Evolutionary conservation across 1,140 invertebrate genomes (phyloP), one percentile per base, ranked within the genome.

Genomic region (Zelostemma sp.): DNA sequence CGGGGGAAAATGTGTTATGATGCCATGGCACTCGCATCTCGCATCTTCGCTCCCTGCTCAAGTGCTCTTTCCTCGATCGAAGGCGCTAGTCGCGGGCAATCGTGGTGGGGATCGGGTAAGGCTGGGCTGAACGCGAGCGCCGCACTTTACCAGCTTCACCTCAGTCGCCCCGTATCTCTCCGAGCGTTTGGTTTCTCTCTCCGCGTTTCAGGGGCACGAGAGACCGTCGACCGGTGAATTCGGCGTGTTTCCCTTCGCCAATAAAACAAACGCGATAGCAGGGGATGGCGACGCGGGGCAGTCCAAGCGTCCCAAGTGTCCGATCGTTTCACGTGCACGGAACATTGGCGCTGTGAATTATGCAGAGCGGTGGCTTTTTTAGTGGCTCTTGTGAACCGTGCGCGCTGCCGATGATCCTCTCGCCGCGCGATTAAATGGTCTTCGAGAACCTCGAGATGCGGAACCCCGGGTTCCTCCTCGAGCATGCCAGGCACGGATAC

Each of bases 401-500:
- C 12, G 6, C 19, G 47, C 11, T 4, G 41, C 41, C 12, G 41
- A 43, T 43, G 28, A 14, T 49, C 43, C 17, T 25, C 14, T 31
- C 14, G 31, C 43, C 53, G 47, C 38, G 41, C 33, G 25, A 53
- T 74, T 76, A 74, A 65, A 85, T 85, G 84, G 84, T 85, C 53
- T 82, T 84, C 73, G 82, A 85, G 73, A 84, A 82, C 63, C 80
- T 79, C 68, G 82, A 80, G 51, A 85, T 85, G 84, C 74, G 84
- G 74, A 84, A 85, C 74, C 82, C 84, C 14, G 84, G 82, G 67
- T 85, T 85, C 77, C 81, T 85, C 33, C 64, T 85, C 64, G 84
- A 85, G 73, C 81, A 85, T 50, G 83, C 84, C 55, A 80, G 84
- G 67, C 84, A 85, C 55, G 84, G 84, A 72, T 85, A 85, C 46